Percentiles rank a stretch among this genome's conserved stretches.
Evolutionary conservation across 2,888 invertebrate species (phyloP).

Genomic region (Oligia latruncula): DNA sequence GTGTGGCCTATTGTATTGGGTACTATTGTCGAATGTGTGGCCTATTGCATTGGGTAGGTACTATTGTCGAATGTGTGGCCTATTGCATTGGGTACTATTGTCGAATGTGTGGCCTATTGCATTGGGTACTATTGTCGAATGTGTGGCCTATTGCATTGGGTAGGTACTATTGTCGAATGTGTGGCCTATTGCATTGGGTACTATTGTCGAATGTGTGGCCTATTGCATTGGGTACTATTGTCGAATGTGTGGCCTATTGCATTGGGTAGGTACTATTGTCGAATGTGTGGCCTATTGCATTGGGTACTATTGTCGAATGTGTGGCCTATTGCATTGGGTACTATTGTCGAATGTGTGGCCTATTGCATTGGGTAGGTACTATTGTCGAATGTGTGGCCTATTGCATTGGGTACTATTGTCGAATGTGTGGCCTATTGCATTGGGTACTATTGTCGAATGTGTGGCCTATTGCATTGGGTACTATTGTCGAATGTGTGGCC

Average conservation of each 20-base stretch:
- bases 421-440: neutral
- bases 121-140: neutral
- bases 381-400: neutral
- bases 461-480: neutral
- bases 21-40: neutral
- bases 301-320: neutral
- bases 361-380: neutral
- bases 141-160: neutral
- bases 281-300: neutral
- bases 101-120: neutral
- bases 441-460: neutral
- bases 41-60: neutral
- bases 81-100: neutral
- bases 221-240: neutral
- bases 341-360: neutral
- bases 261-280: neutral
- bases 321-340: neutral
- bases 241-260: neutral
- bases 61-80: neutral
- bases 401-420: neutral
- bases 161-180: neutral
- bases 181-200: neutral
- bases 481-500: neutral
- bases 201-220: neutral
- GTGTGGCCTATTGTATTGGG: neutral